phyloP scores from a whole-genome alignment of 2,113 vertebrate genomes.

The Dicerorhinus sumatrensis region DNA sequence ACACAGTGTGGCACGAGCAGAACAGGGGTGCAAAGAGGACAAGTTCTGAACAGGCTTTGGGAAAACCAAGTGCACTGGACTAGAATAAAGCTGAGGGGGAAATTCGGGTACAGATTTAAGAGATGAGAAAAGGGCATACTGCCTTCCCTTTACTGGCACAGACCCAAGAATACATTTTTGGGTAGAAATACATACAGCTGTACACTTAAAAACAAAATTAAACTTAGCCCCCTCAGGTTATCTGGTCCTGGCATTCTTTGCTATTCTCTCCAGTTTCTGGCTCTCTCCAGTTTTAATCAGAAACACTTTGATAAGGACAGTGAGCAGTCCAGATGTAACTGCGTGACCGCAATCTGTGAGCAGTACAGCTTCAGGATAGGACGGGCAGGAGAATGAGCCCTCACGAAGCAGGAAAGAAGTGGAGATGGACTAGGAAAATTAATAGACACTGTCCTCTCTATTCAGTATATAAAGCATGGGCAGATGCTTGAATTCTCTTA shows the following conservation, averaged over 20 bases:
- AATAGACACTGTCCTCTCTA: neutral
- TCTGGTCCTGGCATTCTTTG: neutral
- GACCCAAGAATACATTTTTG: neutral
- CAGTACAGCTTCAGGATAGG: neutral
- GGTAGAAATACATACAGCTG: neutral
- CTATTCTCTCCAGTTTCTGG: neutral
- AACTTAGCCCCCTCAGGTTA: neutral
- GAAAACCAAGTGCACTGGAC: neutral
- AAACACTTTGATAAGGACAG: neutral
- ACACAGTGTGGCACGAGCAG: neutral
- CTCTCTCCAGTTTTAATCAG: constrained; percentile 15
- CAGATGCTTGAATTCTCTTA: neutral
- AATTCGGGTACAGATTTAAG: neutral
- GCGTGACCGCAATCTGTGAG: neutral
- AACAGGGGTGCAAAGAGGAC: neutral
- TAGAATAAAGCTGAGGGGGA: neutral
- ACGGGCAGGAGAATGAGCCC: neutral
- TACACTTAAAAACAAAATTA: neutral
- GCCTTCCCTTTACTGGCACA: neutral
- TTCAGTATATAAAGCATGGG: neutral
- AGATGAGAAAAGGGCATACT: neutral
- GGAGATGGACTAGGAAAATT: neutral
- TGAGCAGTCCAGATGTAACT: neutral
- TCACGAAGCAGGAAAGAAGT: neutral
- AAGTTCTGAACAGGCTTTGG: neutral